Conservation (phyloP, 35 echinoderm and acorn worm species). For the Heliocidaris erythrogramma region DNA sequence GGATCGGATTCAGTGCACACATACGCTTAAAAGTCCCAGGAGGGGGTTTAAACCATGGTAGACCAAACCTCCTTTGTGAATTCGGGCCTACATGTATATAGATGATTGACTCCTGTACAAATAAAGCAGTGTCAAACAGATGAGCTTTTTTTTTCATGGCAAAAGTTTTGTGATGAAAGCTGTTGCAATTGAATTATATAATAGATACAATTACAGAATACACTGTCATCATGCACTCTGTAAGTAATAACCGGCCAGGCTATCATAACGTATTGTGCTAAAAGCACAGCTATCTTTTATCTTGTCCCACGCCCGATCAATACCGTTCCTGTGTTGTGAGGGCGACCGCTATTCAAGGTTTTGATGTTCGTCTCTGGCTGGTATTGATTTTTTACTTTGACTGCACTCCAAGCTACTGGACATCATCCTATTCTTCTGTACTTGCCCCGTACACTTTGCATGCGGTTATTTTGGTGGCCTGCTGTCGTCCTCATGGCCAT, state of each 20-base stretch:
- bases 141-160: neutral
- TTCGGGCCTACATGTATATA: too few species aligned
- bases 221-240: neutral
- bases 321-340: slow-evolving; percentile 18
- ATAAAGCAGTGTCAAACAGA: neutral
- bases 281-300: neutral
- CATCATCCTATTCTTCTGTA: neutral
- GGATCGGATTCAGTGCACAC: too few species aligned
- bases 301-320: neutral
- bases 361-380: neutral
- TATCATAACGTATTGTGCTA: neutral
- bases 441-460: neutral
- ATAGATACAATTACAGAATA: neutral
- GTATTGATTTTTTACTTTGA: slow-evolving; percentile 23
- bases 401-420: neutral
- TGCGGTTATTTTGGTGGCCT: neutral
- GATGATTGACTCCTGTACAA: too few species aligned
- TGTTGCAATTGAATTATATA: neutral
- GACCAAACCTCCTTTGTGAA: too few species aligned
- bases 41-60: too few species aligned
- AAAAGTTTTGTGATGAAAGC: neutral
- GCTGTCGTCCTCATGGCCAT: neutral
- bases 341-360: slow-evolving; percentile 10
- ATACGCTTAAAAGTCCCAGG: too few species aligned
- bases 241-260: neutral